Base-by-base conservation (phyloP, 2,888 invertebrate species). In the Tetropium fuscum region DNA sequence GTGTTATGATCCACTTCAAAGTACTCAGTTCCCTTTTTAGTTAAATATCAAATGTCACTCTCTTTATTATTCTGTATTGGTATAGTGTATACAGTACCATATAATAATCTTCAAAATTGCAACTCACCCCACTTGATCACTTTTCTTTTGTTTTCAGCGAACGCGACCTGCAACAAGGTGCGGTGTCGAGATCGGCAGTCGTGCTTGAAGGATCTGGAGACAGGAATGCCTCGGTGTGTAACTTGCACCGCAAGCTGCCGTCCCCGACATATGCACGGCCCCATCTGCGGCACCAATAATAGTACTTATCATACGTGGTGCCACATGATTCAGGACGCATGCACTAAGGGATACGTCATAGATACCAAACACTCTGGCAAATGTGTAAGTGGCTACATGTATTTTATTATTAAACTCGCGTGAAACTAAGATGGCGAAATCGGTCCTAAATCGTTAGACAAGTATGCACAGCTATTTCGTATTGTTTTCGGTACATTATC, bases 241-340 rank as follows among this genome's bases (percentile, higher is more conserved):
- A 87, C 88, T 64, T 92, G 92, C 78, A 85, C 84, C 69, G 85
- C 86, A 70, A 86, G 86, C 61, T 89, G 89, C 74, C 82, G 87
- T 58, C 77, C 86, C 41, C 80, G 83, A 68, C 83, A 84, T 63
- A 81, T 83, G 72, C 81, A 82, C 71, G 79, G 78, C 3, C 83
- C 85, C 67, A 83, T 92, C 56, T 92, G 92, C 78, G 92, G 90
- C 59, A 85, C 87, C 69, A 91, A 93, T 80, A 90, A 90, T 78
- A 85, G 85, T 71, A 91, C 91, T 16, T 92, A 93, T 78, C 84
- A 84, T 64, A 90, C 89, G 57, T 92, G 91, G 90, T 92, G 92
- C 80, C 90, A 91, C 79, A 89, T 93, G 87, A 87, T 89, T 75
- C 86, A 88, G 78, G 90, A 90, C 74, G 87, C 91, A n/a, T 93